Conservation (phyloP, 2,113 vertebrate species). For the Megalops atlanticus region DNA sequence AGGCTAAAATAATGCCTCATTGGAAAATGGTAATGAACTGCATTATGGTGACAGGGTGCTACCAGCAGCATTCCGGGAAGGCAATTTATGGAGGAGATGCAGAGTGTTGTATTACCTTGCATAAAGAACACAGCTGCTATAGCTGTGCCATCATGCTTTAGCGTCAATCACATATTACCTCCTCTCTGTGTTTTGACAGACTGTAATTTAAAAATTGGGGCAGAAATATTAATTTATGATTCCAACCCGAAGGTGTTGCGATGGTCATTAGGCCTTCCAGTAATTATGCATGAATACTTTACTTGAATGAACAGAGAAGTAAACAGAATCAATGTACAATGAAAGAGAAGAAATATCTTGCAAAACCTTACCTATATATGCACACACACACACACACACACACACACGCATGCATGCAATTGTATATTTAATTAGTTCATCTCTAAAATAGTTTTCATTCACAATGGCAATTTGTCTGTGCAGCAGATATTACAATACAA, state of each 20-base stretch:
- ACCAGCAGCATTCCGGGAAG: constrained; percentile 10
- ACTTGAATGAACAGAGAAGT: too few species aligned
- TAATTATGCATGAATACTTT: constrained; percentile 4
- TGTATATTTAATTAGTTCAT: too few species aligned
- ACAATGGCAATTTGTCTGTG: too few species aligned
- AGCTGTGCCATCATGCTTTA: background rate
- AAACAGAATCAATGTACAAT: too few species aligned
- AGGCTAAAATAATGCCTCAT: constrained; percentile 20
- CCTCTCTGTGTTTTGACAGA: background rate
- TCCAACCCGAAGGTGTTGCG: background rate
- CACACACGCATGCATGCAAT: too few species aligned
- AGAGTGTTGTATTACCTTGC: background rate
- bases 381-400: too few species aligned
- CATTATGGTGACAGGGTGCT: constrained; percentile 19
- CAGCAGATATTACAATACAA: too few species aligned
- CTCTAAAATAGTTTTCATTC: too few species aligned
- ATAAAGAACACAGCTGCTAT: background rate
- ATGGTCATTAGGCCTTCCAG: background rate
- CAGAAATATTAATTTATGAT: background rate
- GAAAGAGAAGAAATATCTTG: background rate
- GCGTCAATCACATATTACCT: background rate
- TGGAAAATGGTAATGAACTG: constrained; percentile 27
- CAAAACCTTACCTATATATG: background rate
- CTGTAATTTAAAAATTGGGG: background rate
- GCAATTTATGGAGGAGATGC: constrained; percentile 22